Percentiles rank a stretch among this genome's conserved stretches.
phyloP scores from a whole-genome alignment of 1,140 invertebrate species.

The Archegozetes longisetosus region DNA sequence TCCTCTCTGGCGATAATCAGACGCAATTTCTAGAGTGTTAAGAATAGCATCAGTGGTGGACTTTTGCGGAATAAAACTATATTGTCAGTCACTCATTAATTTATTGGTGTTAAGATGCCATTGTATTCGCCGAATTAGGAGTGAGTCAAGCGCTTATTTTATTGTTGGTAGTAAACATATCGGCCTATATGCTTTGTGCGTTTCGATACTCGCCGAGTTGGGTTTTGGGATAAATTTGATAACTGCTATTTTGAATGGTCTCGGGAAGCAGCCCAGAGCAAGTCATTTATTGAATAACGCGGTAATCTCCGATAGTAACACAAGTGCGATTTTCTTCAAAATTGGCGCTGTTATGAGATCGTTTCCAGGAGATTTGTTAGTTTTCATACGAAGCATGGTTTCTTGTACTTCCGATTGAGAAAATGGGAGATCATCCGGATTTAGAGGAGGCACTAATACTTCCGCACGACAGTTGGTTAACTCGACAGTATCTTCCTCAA shows the following conservation, averaged over 20 bases:
- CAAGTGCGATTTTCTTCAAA: neutral
- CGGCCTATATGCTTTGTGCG: neutral
- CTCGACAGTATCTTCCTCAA: neutral
- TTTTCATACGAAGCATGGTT: neutral
- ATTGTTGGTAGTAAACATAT: neutral
- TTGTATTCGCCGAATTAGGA: neutral
- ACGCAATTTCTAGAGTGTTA: neutral
- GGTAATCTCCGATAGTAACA: too few relatives aligned
- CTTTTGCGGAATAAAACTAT: neutral
- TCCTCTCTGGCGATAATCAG: neutral
- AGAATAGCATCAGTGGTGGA: neutral
- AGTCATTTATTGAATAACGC: neutral
- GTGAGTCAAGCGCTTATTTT: neutral
- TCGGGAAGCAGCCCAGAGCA: neutral
- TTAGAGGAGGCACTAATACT: neutral
- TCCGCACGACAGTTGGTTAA: neutral
- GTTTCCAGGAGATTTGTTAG: neutral
- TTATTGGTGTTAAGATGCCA: neutral
- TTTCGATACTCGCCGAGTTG: neutral
- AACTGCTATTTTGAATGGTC: neutral
- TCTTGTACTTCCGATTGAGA: neutral
- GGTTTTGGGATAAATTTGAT: constrained; percentile 1
- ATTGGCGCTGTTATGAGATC: neutral
- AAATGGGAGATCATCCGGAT: neutral
- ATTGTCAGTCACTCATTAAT: neutral